Base-by-base conservation (phyloP, 2,797 vertebrate species). In the Ispidina picta region DNA sequence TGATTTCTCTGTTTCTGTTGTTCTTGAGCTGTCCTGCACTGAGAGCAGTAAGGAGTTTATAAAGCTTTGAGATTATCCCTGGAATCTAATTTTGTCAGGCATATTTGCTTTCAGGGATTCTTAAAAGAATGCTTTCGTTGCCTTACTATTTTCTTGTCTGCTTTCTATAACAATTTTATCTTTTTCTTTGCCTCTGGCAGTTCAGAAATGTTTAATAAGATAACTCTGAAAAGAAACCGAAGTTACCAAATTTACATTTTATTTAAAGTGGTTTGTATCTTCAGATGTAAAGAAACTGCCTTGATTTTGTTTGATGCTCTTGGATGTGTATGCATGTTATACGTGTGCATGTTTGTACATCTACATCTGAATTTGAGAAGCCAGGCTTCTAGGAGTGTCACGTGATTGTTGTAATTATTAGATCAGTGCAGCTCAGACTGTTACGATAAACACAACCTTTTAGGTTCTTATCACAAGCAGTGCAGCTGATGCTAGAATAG, bases 381-480 rank as follows among this genome's bases (percentile, higher is more conserved):
- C 15, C 10, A 28, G 12, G 4, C 62, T 87, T 64, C 29, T 55
- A 68, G 29, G 15, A 44, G 0, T 41, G 7, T 46, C 6, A 8
- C 58, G 51, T 9, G 37, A 28, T 66, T 94, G 89, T 63, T 8
- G 15, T 78, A 90, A 74, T 78, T 93, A 83, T 44, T 85, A 37
- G 59, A 56, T 60, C 60, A 89, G 22, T 86, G 51, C 4, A 83
- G 12, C 10, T 49, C 49, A 83, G 80, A 83, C 37, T 55, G 88
- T 95, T 83, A 17, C 76, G 35, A 78, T 37, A 88, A 93, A 78
- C 66, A 71, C 23, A 74, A 7, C 28, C 31, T 54, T 89, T 96
- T 78, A 79, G 12, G 56, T 49, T 87, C 89, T 82, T 90, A 86
- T 75, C 55, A 88, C 46, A 82, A 54, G 49, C 2, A 14, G 17